Evolutionary conservation across 1,140 invertebrate genomes (phyloP).

Genomic region (Leptestheria dahalacensis): DNA sequence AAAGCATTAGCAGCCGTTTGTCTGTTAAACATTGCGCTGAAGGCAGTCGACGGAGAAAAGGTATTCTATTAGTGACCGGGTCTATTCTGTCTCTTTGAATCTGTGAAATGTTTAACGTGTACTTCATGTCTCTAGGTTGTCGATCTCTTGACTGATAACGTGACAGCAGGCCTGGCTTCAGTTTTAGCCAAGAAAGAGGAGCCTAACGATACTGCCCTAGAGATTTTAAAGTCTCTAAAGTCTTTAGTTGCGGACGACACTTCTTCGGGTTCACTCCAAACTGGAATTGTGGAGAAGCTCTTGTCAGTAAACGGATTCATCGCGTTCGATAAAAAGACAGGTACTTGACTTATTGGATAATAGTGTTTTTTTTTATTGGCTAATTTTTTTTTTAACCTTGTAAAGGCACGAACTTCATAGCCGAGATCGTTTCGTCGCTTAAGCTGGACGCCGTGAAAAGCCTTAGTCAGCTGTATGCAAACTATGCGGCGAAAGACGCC

Average conservation of each 20-base stretch:
- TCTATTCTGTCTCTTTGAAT: background rate
- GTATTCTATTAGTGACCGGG: background rate
- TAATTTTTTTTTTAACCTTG: background rate
- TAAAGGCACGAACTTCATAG: conserved; percentile 35
- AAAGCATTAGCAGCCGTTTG: background rate
- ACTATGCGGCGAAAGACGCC: conserved; percentile 34
- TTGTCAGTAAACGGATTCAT: conserved; percentile 46
- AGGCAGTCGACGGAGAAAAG: background rate
- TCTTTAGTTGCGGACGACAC: background rate
- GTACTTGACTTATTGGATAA: conserved; percentile 17
- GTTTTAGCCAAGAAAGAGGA: background rate
- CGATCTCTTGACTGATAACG: background rate
- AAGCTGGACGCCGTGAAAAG: conserved; percentile 42
- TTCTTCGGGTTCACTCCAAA: background rate
- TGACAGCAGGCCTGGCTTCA: background rate
- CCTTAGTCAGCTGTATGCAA: conserved; percentile 39
- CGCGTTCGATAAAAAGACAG: conserved; percentile 51
- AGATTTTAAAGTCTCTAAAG: background rate
- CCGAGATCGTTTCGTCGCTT: conserved; percentile 40
- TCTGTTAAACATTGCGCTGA: background rate
- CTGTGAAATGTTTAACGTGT: background rate
- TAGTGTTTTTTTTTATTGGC: background rate
- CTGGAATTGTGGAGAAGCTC: conserved; percentile 39
- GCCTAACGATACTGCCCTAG: background rate
- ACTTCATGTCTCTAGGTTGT: background rate